Conservation (phyloP, 2,797 vertebrate genomes). For the Hapalemur alaotrensis region DNA sequence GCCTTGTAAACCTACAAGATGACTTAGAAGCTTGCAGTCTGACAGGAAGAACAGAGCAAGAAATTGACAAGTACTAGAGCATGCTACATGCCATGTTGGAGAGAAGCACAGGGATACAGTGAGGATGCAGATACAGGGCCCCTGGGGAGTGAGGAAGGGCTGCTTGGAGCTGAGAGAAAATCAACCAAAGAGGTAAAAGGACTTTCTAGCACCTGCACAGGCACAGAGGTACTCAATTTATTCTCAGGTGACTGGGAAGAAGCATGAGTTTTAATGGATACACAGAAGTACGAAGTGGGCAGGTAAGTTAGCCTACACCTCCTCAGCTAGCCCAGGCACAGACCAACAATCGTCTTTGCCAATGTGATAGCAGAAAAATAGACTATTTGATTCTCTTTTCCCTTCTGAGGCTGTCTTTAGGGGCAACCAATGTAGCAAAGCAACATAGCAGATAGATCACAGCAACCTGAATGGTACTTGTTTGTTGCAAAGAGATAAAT, state of each 20-base stretch:
- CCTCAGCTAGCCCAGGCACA: not conserved
- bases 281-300: not conserved
- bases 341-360: not conserved
- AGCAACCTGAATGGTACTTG: constrained; percentile 37
- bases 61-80: not conserved
- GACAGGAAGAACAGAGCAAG: not conserved
- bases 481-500: constrained; percentile 69
- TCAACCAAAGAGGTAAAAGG: not conserved
- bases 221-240: not conserved
- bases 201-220: not conserved
- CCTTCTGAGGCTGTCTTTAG: not conserved
- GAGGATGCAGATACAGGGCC: not conserved
- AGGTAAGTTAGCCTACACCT: not conserved
- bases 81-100: not conserved
- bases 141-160: not conserved
- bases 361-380: not conserved
- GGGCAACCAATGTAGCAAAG: not conserved
- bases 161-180: not conserved
- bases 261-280: not conserved
- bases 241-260: not conserved
- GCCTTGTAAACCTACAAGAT: not conserved
- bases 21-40: not conserved
- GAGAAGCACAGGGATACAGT: fast-evolving
- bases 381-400: not conserved
- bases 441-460: not conserved